Conservation (phyloP, 2,113 vertebrate genomes). For the Struthidea cinerea region DNA sequence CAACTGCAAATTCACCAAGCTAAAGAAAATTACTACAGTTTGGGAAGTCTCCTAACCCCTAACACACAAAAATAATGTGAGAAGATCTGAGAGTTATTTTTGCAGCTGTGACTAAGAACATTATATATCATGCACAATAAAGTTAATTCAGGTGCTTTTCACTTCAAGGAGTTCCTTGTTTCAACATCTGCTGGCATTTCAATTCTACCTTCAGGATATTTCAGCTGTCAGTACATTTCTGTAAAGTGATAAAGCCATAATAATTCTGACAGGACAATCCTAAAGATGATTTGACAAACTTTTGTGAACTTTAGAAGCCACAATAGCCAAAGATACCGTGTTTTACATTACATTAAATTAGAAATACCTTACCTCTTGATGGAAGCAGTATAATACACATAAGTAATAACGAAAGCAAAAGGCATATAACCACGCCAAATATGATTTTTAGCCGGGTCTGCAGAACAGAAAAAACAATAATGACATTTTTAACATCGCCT, state of each 20-base stretch:
- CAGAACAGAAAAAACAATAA: conserved; percentile 61
- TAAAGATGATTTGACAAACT: conserved; percentile 17
- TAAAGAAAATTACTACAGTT: not conserved
- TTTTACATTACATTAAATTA: conserved; percentile 26
- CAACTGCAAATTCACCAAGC: not conserved
- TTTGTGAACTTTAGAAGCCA: conserved; percentile 4
- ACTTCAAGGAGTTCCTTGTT: conserved; percentile 51
- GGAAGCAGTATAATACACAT: conserved; percentile 72
- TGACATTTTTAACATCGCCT: not conserved
- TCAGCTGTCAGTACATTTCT: conserved; percentile 46
- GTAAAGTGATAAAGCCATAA: conserved; percentile 10
- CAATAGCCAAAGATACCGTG: not conserved
- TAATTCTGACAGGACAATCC: conserved; percentile 31
- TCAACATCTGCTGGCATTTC: conserved; percentile 36
- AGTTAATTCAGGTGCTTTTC: conserved; percentile 30
- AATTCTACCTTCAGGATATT: conserved; percentile 51
- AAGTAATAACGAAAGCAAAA: conserved; percentile 70
- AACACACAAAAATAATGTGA: not conserved
- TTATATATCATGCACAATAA: conserved; percentile 1
- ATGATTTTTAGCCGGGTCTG: conserved; percentile 77
- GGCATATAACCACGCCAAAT: conserved; percentile 62
- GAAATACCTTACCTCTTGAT: conserved; percentile 72
- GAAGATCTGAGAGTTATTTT: not conserved
- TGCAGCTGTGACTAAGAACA: conserved; percentile 24
- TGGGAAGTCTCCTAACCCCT: not conserved